Evolutionary conservation across 2,888 invertebrate species (phyloP), one percentile per base, ranked within the genome.

Genomic region (Gymnoscelis rufifasciata): DNA sequence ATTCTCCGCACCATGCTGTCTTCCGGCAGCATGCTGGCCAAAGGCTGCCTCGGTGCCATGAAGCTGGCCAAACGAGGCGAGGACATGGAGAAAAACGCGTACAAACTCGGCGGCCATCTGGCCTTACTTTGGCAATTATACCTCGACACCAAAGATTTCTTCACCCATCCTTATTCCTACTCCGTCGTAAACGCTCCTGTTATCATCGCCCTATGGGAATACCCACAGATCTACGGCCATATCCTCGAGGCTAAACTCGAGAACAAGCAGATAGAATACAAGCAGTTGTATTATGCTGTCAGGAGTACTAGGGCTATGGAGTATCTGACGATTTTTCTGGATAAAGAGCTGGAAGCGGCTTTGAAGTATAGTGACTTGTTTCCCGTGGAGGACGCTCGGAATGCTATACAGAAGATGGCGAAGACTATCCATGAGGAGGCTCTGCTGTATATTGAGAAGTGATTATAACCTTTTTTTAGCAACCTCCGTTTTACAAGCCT

Each of bases 21-120:
- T 1, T 78, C 84, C 0, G 86, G 83, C 37, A 86, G 87, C 46
- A 68, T 88, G 10, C 74, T 86, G 0, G 87, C 78, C 10, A 87
- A 88, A 37, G 87, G 86, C 6, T 87, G 87, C 57, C 82, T 84
- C 39, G 81, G 69, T 0, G 87, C 86, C 2, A 84, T 87, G 83
- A 86, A 80, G 51, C 64, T 87, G 0, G 74, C 83, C 2, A 54
- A 58, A 1, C 66, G 62, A 1, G 76, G 77, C 0, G 62, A 64
- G 24, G 62, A 72, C 1, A 64, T 75, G 63, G 84, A 87, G 42
- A 66, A 61, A 8, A 68, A 79, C 33, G 87, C 86, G 0, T 87
- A 86, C 56, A 68, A 63, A 26, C 70, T 87, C 2, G 87, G 87
- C 1, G 84, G 83, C 0, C 87, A 86, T 47, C 62, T 87, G 30